Evolutionary conservation across 2,113 vertebrate species (phyloP).

Genomic region (Haemorhous mexicanus): DNA sequence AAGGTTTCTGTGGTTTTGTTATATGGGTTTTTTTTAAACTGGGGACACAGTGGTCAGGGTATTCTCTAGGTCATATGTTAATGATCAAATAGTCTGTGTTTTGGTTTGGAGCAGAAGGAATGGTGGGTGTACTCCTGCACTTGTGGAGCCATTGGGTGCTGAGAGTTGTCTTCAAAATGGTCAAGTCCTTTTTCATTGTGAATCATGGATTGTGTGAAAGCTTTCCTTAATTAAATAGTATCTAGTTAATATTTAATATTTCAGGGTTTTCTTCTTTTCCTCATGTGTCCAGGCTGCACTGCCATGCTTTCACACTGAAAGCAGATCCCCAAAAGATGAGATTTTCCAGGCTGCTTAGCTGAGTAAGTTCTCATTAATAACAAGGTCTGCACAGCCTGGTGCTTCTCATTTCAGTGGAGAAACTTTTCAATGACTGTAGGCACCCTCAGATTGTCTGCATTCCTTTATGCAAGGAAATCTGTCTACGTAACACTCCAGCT

Average conservation of each 20-base stretch:
- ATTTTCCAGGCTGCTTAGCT: slow-evolving; percentile 6
- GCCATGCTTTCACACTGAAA: not conserved
- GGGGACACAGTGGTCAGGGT: no score
- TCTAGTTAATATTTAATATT: slow-evolving; percentile 5
- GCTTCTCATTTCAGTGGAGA: not conserved
- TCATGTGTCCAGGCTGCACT: not conserved
- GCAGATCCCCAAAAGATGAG: not conserved
- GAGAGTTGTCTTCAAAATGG: not conserved
- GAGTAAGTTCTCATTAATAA: slow-evolving; percentile 14
- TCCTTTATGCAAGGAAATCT: not conserved
- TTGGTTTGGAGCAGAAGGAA: not conserved
- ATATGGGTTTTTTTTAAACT: not conserved
- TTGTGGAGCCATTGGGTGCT: not conserved
- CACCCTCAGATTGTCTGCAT: not conserved
- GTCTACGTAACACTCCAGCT: not conserved
- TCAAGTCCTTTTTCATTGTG: not conserved
- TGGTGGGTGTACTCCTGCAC: not conserved
- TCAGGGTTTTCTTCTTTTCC: not conserved
- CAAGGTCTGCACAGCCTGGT: not conserved
- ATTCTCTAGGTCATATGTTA: not conserved
- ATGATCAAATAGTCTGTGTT: not conserved
- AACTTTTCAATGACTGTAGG: not conserved
- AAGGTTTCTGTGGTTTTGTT: not conserved
- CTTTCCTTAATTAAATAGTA: not conserved
- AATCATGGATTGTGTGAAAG: not conserved